Evolutionary conservation across 2,888 invertebrate species (phyloP).

Genomic region (Halictus ligatus): DNA sequence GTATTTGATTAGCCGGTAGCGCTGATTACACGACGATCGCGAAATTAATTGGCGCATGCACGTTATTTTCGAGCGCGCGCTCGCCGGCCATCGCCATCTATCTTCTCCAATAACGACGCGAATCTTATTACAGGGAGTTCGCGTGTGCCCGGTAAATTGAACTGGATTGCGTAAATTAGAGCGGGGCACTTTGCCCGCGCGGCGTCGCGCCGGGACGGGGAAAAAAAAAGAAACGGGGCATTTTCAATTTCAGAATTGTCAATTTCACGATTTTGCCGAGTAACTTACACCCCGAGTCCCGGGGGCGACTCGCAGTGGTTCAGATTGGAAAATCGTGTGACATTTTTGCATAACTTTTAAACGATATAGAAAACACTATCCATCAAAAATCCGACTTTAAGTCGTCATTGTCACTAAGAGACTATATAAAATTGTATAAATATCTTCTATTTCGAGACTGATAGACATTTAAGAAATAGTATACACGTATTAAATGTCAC

Average conservation of each 20-base stretch:
- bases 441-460: too few relatives aligned
- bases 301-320: too few relatives aligned
- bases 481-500: too few relatives aligned
- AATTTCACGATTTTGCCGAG: background rate
- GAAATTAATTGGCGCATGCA: constrained; percentile 21
- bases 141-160: constrained; percentile 35
- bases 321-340: too few relatives aligned
- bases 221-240: background rate
- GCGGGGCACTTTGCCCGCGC: constrained; percentile 23
- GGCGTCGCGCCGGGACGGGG: background rate
- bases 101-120: constrained; percentile 35
- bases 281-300: background rate
- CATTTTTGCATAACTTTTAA: too few relatives aligned
- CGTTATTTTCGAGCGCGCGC: constrained; percentile 28
- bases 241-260: background rate
- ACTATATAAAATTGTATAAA: too few relatives aligned
- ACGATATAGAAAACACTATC: too few relatives aligned
- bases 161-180: constrained; percentile 51
- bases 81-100: constrained; percentile 19
- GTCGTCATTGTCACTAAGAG: too few relatives aligned
- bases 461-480: too few relatives aligned
- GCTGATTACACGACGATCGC: constrained; percentile 6
- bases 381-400: too few relatives aligned
- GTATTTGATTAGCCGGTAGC: background rate
- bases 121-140: constrained; percentile 46